A percentile compares a stretch with the other conserved stretches of the same genome.
These are phyloP conservation scores for Hyla sarda DNA, from an alignment of 2,113 vertebrate genomes.

Conservation along the genomic window DNA sequence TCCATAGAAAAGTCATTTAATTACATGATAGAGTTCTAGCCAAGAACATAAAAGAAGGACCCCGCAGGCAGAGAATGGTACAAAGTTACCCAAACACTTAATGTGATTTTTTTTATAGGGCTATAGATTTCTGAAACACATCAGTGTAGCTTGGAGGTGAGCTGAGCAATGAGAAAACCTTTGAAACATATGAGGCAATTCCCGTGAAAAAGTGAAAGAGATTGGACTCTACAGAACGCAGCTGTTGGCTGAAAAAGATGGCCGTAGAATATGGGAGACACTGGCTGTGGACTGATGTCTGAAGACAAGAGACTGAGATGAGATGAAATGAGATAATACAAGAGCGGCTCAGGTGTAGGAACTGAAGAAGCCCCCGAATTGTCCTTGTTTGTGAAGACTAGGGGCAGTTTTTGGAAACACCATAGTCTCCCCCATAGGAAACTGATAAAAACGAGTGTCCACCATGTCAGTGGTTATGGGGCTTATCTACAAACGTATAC, in stretches of 20 bases:
- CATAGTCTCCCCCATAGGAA: neutral
- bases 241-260: neutral
- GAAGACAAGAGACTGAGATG: neutral
- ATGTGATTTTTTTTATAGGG: constrained; percentile 38
- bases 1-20: constrained; percentile 47
- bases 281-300: neutral
- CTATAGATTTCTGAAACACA: constrained; percentile 45
- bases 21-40: constrained; percentile 47
- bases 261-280: neutral
- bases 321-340: neutral
- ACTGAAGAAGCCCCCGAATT: neutral
- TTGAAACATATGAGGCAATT: neutral
- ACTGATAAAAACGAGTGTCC: neutral
- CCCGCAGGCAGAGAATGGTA: constrained; percentile 2
- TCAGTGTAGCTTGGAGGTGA: constrained; percentile 36
- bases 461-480: neutral
- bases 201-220: neutral
- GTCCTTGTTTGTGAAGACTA: neutral
- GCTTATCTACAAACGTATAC: neutral
- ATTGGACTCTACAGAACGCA: neutral
- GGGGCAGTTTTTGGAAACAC: too few relatives aligned
- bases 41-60: constrained; percentile 5
- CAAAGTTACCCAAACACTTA: constrained; percentile 45
- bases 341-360: neutral
- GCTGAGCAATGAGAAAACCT: constrained; percentile 11